phyloP scores from a whole-genome alignment of 2,888 invertebrate species.

The Limenitis camilla region DNA sequence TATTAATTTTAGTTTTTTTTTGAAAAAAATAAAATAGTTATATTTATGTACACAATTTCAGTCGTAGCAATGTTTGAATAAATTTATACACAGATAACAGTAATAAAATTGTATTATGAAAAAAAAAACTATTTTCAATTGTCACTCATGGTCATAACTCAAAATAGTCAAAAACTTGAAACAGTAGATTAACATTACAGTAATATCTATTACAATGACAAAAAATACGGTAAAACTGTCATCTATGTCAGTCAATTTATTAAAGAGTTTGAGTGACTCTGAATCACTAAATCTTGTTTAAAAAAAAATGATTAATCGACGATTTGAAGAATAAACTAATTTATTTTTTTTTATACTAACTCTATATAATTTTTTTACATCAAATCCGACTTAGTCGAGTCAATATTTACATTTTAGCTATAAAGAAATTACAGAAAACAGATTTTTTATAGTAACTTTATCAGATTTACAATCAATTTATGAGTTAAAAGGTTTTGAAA shows the following conservation, averaged over 20 bases:
- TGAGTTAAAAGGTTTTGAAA: neutral
- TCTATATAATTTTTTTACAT: conserved; percentile 8
- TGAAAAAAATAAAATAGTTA: neutral
- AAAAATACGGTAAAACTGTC: too few relatives aligned
- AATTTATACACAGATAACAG: neutral
- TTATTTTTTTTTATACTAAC: neutral
- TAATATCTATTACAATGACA: too few relatives aligned
- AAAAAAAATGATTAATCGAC: neutral
- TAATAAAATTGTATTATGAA: neutral
- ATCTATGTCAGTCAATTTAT: too few relatives aligned
- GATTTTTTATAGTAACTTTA: too few relatives aligned
- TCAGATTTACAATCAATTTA: too few relatives aligned
- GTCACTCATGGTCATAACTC: too few relatives aligned
- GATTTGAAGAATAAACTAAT: conserved; percentile 3
- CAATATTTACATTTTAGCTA: conserved; percentile 7
- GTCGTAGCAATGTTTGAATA: conserved; percentile 10
- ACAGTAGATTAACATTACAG: too few relatives aligned
- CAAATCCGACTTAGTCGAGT: conserved; percentile 6
- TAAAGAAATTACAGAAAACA: too few relatives aligned
- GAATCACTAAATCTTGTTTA: too few relatives aligned
- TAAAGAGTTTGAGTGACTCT: too few relatives aligned
- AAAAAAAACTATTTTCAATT: neutral
- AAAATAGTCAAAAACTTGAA: too few relatives aligned
- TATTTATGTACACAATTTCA: conserved; percentile 8
- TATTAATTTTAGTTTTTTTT: too few relatives aligned